Evolutionary conservation across 1,140 invertebrate species (phyloP), one percentile per base, ranked within the genome.

Genomic region (Drosophila mojavensis): DNA sequence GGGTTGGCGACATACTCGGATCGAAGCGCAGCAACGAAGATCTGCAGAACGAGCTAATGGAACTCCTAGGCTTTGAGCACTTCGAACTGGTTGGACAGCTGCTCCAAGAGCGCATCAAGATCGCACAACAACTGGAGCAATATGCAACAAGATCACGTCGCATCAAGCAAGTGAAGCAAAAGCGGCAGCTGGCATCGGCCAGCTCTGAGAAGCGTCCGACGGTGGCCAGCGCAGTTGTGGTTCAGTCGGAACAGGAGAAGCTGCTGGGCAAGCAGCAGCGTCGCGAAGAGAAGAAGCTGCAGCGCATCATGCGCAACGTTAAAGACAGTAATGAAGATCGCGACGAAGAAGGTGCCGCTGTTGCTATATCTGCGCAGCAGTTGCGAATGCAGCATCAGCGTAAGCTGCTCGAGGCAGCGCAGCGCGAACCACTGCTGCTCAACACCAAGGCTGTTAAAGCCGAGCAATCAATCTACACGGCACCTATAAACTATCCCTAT

Each of bases 1-100:
- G 94, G 2, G 93, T 97, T 4, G 92, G 95, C 3, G 93, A 93
- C 4, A 94, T 95, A 13, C 88, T 96, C 1, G 94, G 94, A 66
- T 95, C 96, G 1, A 93, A 94, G 48, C 94, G 94, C 79, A 94
- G 93, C 43, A 94, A 95, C 86, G 95, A 96, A 81, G 96, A 96
- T 86, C 92, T 98, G 64, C 96, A 98, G 90, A 97, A 96, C 93
- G 97, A 98, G 92, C 92, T 99, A 6, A 96, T 98, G 93, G 97
- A 98, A 78, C 92, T 98, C 15, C 17, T 93, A 97, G 61, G 98
- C 5, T 98, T 96, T 93, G 97, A 98, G 79, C 93, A 97, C 78
- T 96, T 99, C 92, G 96, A 97, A 81, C 94, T 98, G 43, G 96
- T 98, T 53, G 94, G 95, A 81, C 94, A 95, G 51, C 93, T 98